Evolutionary conservation across 2,797 vertebrate species (phyloP).

Genomic region (Alca torda): DNA sequence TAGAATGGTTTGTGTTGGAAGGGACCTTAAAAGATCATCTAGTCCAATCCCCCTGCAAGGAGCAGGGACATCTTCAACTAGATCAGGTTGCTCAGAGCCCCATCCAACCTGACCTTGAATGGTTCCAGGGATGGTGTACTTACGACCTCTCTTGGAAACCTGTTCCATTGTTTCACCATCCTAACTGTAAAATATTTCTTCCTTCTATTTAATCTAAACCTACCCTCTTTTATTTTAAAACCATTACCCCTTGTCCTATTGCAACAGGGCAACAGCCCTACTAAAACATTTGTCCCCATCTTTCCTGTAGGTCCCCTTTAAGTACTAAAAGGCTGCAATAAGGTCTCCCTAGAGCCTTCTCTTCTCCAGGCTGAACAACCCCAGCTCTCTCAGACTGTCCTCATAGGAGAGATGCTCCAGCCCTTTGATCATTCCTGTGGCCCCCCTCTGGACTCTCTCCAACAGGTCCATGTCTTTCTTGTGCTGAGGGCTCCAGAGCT

Average conservation of each 20-base stretch:
- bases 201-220: neutral
- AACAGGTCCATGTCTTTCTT: neutral
- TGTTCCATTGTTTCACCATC: neutral
- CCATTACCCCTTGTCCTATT: neutral
- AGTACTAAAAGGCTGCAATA: neutral
- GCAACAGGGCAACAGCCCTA: neutral
- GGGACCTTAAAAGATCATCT: too few relatives aligned
- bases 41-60: neutral
- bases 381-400: neutral
- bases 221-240: neutral
- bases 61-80: too few relatives aligned
- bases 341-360: rapidly evolving
- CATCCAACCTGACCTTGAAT: neutral
- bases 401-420: neutral
- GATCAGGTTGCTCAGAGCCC: neutral
- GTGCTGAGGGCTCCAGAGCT: neutral
- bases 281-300: neutral
- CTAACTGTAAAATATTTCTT: neutral
- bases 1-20: neutral
- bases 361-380: neutral
- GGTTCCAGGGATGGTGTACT: neutral
- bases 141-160: neutral
- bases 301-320: neutral
- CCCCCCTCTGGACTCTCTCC: neutral
- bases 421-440: neutral